Evolutionary conservation across 2,888 invertebrate species (phyloP).

Genomic region (Cotesia congregata): DNA sequence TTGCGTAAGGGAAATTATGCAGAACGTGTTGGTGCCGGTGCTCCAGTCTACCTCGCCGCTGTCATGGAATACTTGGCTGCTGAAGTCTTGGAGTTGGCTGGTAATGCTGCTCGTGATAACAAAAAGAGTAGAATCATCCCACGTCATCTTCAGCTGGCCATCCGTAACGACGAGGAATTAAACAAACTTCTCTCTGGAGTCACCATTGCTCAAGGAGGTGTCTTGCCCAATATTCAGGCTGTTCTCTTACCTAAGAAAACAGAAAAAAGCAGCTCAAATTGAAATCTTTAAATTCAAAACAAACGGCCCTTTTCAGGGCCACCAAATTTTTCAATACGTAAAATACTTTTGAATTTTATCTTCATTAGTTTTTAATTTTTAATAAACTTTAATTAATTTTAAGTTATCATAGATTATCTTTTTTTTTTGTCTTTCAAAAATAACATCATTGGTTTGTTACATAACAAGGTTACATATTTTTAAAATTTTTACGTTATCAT

Average conservation of each 20-base stretch:
- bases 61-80: conserved; percentile 80
- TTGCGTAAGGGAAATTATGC: conserved; percentile 77
- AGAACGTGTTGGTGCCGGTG: conserved; percentile 74
- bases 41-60: conserved; percentile 74
- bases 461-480: no score
- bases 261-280: conserved; percentile 56
- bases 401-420: no score
- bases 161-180: conserved; percentile 87
- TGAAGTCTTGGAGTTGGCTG: conserved; percentile 79
- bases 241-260: conserved; percentile 83
- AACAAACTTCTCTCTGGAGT: conserved; percentile 82
- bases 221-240: conserved; percentile 81
- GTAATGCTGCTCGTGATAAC: conserved; percentile 80
- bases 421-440: no score
- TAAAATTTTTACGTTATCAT: no score
- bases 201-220: conserved; percentile 79
- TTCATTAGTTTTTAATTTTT: background rate
- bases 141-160: conserved; percentile 74
- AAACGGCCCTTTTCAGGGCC: background rate
- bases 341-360: background rate
- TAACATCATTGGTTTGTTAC: no score
- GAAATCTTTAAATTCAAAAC: background rate
- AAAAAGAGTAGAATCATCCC: conserved; percentile 74
- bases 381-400: no score
- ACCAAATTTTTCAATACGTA: background rate